Evolutionary conservation across 1,140 invertebrate species (phyloP), one percentile per base, ranked within the genome.

Genomic region (Drosophila littoralis): DNA sequence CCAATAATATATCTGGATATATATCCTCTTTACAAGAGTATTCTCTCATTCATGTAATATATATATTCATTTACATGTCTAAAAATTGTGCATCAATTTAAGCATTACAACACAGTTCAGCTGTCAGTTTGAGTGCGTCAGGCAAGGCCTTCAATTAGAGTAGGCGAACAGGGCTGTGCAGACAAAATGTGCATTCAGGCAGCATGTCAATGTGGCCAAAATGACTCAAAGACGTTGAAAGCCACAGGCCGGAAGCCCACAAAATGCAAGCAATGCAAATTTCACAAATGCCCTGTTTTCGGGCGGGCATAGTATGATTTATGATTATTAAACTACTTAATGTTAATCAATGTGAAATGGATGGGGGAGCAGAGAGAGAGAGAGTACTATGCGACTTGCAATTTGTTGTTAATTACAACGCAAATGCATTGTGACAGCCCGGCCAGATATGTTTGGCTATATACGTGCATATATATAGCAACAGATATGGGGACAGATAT

Each of bases 311-410:
- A 63, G 64, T 63, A 71, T 85, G 81, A 85, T 85, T 81, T 85
- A 81, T 74, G 77, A 81, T 75, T 81, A 80, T 66, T 46, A 80
- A 84, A 85, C 81, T 75, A 75, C 78, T 75, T 78, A 78, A 85
- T 86, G 82, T 78, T 85, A 81, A 85, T 85, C 77, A 85, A 78
- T 77, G 55, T 15, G 13, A 54, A 22, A 8, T 51, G 2, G n/a
- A 8, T 8, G 42, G 42, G n/a, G 5, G 42, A 8, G n/a, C 22
- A 38, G 33, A 7, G 15, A 8, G 35, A 54, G 9, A 15, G 15
- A 9, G 35, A 32, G 4, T 33, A 22, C 7, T 54, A 50, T 51
- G 38, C 6, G 17, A 8, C 12, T 46, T 32, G n/a, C 57, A 45
- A 45, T 12, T 61, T 48, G 45, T 50, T 52, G 74, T 73, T 81